Base-by-base conservation (phyloP, 2,113 vertebrate genomes). In the Myiopsitta monachus region DNA sequence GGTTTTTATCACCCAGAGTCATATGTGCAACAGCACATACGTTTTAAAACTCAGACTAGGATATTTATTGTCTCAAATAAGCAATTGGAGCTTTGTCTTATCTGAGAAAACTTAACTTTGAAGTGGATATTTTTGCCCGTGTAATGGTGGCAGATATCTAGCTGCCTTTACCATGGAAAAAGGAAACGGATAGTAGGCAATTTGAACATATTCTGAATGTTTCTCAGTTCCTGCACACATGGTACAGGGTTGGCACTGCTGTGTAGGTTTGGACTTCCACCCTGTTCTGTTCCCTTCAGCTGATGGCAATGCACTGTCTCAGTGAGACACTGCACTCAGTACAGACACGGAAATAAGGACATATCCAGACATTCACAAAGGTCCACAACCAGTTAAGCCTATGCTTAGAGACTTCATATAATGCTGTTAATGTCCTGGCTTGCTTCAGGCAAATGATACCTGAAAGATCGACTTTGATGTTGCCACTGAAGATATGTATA, bases 231-330 rank as follows among this genome's bases (percentile, higher is more conserved):
- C 43, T 80, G 12, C 36, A 83, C 31, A 64, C 63, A 18, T 91
- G 46, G 38, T 11, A 1, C 18, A 77, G 31, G 23, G 10, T 19
- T 68, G 38, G 5, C 69, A 51, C 22, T 38, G 26, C 8, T 41
- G 8, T 24, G 9, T 46, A 52, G 22, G 33, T 41, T 88, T 83
- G 7, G 38, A 23, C 14, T 46, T 61, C 28, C 13, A 22, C 10
- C 3, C 1, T 0, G 0, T 30, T 8, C 18, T 38, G 5, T 38
- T 69, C 33, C 11, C 30, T 74, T 66, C 54, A 70, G 30, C 19
- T 64, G 16, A 28, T 67, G 19, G 11, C 27, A 33, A 43, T 76
- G 51, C 23, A 27, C 9, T 33, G 4, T 7, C 62, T 51, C 30
- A 67, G 13, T 30, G 27, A 83, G 28, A 39, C 18, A 7, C 7